Evolutionary conservation across 2,797 vertebrate genomes (phyloP).

Genomic region (Sardinella longiceps): DNA sequence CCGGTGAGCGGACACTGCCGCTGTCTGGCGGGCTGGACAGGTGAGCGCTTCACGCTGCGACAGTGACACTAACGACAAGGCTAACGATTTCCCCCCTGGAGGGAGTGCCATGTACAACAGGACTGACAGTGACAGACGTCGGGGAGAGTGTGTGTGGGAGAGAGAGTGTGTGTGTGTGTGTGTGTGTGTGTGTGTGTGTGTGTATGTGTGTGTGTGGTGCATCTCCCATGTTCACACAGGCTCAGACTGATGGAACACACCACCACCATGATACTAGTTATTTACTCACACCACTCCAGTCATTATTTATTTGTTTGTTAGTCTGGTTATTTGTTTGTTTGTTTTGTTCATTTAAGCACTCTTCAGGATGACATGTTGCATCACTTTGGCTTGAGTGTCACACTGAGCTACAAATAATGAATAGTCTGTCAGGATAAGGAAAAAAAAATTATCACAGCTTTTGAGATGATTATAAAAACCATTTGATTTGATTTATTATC

Average conservation of each 20-base stretch:
- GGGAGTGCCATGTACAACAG: not conserved
- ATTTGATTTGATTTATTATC: too few relatives aligned
- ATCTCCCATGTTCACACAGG: not conserved
- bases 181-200: not conserved
- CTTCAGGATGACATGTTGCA: not conserved
- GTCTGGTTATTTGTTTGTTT: too few relatives aligned
- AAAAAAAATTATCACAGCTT: too few relatives aligned
- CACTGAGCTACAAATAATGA: not conserved
- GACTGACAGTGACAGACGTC: not conserved
- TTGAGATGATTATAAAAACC: too few relatives aligned
- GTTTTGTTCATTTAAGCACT: not conserved
- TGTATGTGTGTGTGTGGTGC: not conserved
- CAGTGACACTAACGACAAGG: slow-evolving; percentile 24
- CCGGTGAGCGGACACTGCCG: slow-evolving; percentile 90
- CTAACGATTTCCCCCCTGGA: not conserved
- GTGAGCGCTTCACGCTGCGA: slow-evolving; percentile 68
- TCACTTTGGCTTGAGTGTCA: not conserved
- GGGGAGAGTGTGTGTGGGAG: not conserved
- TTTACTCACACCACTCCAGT: not conserved
- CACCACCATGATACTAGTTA: not conserved
- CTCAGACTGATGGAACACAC: not conserved
- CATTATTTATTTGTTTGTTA: not conserved
- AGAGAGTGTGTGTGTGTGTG: not conserved
- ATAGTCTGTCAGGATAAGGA: too few relatives aligned
- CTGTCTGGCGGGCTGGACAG: slow-evolving; percentile 96